Conservation (phyloP, 2,888 invertebrate species). For the Galerucella pusilla region DNA sequence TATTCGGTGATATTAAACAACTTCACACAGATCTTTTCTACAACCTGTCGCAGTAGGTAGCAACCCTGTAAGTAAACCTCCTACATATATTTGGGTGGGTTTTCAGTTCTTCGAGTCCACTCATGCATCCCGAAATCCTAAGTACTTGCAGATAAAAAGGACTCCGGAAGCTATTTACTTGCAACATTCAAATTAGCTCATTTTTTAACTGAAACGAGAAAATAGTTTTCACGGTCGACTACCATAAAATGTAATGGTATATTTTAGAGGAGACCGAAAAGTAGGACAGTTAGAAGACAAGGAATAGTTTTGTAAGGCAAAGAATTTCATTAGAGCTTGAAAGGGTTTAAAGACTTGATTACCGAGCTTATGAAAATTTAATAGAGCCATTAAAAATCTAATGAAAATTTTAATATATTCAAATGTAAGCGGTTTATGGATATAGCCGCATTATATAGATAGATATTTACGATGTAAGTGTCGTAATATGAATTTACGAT, state of each 20-base stretch:
- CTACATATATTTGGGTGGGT: no score
- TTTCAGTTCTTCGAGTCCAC: not conserved
- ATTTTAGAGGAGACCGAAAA: not conserved
- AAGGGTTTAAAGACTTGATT: slow-evolving; percentile 5
- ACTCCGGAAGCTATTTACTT: slow-evolving; percentile 10
- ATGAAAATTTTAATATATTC: not conserved
- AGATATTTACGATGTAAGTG: no score
- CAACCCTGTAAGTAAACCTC: no score
- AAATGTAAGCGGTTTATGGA: not conserved
- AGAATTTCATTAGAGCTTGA: slow-evolving; percentile 6
- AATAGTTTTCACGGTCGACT: slow-evolving; percentile 15
- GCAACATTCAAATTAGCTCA: slow-evolving; percentile 17
- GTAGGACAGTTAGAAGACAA: not conserved
- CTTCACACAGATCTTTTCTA: no score
- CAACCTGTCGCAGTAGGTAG: no score
- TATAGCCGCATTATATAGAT: not conserved
- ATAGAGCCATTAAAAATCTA: not conserved
- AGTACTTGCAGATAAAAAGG: slow-evolving; percentile 10
- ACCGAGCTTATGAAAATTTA: slow-evolving; percentile 7
- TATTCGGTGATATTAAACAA: no score
- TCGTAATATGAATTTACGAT: no score
- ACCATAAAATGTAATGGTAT: not conserved
- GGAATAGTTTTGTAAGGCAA: not conserved
- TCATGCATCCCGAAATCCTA: not conserved
- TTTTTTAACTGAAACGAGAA: slow-evolving; percentile 6